Conservation (phyloP, 1,140 invertebrate genomes). For the Sarcophaga bullata region DNA sequence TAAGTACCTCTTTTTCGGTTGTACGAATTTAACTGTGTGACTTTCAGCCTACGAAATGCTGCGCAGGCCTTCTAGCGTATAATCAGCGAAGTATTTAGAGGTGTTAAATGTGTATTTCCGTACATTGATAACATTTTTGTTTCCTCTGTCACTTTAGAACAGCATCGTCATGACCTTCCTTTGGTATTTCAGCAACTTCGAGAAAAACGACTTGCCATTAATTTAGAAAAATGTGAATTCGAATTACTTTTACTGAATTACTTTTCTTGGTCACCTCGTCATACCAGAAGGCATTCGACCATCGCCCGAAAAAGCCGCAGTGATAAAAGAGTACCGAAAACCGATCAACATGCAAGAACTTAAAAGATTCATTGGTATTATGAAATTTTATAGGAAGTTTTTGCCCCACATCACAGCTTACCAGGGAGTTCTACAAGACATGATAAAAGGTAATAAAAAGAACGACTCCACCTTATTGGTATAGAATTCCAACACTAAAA, state of each 20-base stretch:
- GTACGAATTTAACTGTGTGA: background rate
- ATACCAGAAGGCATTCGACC: background rate
- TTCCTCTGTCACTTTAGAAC: slow-evolving; percentile 53
- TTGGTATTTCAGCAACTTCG: slow-evolving; percentile 49
- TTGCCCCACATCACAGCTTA: background rate
- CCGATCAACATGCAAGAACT: background rate
- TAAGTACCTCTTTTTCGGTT: background rate
- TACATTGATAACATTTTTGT: slow-evolving; percentile 69
- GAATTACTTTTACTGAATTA: slow-evolving; percentile 49
- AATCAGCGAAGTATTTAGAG: slow-evolving; percentile 65
- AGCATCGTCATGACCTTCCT: slow-evolving; percentile 49
- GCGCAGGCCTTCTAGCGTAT: slow-evolving; percentile 67
- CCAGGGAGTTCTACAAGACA: background rate
- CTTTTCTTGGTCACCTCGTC: slow-evolving; percentile 43
- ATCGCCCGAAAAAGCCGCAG: background rate
- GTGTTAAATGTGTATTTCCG: slow-evolving; percentile 57
- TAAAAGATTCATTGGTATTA: background rate
- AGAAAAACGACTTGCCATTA: slow-evolving; percentile 51
- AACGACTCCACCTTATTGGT: background rate
- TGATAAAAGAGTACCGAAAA: background rate
- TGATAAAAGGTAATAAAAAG: background rate
- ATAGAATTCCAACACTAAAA: too few relatives aligned
- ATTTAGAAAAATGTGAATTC: slow-evolving; percentile 54
- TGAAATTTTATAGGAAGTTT: background rate
- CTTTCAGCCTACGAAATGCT: slow-evolving; percentile 61